Base-by-base conservation (phyloP, 2,797 vertebrate species). In the Dromococcyx pavoninus region DNA sequence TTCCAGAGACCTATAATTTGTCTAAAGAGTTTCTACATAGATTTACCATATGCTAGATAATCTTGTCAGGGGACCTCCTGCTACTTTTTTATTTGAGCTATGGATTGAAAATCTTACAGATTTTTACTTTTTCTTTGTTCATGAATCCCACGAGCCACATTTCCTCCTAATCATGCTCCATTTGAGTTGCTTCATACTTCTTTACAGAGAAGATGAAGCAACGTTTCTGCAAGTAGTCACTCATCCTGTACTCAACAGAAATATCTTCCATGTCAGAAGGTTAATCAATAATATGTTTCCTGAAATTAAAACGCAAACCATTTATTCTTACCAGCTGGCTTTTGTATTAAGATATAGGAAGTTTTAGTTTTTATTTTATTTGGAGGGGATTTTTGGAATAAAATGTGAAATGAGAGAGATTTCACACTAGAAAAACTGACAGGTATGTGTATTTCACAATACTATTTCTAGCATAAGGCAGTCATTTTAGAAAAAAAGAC, bases 361-460 rank as follows among this genome's bases (percentile, higher is more conserved):
- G 13, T 56, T 22, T 79, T 72, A 17, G 8, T 24, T 75, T 73
- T 56, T 30, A 16, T 54, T 54, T 44, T 56, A 7, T 61, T 70
- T n/a, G 23, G 5, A 48, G 1, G 10, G 17, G 19, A 33, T 37
- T 61, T 64, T 62, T 65, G 3, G 11, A n/a, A 24, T 28, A 32
- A 33, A 77, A 77, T 44, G 17, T 51, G 10, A 16, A 4, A 10
- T 66, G 57, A 66, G 23, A 74, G 35, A 43, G 51, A 25, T 66
- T 50, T 74, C 61, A 41, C 0, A 0, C 7, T 90, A 74, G 41
- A 58, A 77, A 77, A 65, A 48, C 33, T 37, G 16, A 25, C 27
- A 70, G 10, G 13, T 3, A 1, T 0, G 0, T 57, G 11, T 53
- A 57, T 51, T 62, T 81, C 17, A 43, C 54, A 86, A 46, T 75